phyloP scores from a whole-genome alignment of 2,888 invertebrate genomes.

The Athetis lepigone region DNA sequence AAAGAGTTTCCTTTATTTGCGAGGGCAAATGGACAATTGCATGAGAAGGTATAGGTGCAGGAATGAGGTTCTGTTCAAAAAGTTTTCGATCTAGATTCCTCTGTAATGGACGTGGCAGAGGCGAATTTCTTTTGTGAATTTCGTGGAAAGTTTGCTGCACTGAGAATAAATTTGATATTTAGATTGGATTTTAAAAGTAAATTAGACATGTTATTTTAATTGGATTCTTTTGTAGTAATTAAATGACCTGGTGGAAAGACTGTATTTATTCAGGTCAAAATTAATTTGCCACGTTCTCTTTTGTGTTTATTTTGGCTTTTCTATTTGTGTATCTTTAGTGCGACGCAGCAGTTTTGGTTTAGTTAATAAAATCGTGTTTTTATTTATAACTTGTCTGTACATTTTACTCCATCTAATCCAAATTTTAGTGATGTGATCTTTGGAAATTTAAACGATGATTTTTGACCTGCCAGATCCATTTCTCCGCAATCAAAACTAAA shows the following conservation, averaged over 20 bases:
- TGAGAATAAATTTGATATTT: slow-evolving; percentile 25
- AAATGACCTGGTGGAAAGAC: background rate
- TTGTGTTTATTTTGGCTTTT: background rate
- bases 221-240: background rate
- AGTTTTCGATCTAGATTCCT: slow-evolving; percentile 59
- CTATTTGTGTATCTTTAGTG: background rate
- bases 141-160: slow-evolving; percentile 25
- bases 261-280: too few species aligned
- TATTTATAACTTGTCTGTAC: too few species aligned
- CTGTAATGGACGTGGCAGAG: slow-evolving; percentile 51
- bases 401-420: too few species aligned
- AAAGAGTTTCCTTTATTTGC: slow-evolving; percentile 68
- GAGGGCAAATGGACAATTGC: slow-evolving; percentile 66
- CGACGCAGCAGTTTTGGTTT: too few species aligned
- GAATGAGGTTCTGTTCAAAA: slow-evolving; percentile 59
- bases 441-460: too few species aligned
- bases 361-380: too few species aligned
- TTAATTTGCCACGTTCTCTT: too few species aligned
- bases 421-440: too few species aligned
- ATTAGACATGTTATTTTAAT: background rate
- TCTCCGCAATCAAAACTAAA: too few species aligned
- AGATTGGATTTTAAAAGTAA: slow-evolving; percentile 26
- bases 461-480: too few species aligned
- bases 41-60: slow-evolving; percentile 63
- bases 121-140: slow-evolving; percentile 44